A percentile compares a stretch with the other conserved stretches of the same genome.
These are phyloP conservation scores for Phorcus lineatus DNA, from an alignment of 2,888 invertebrate genomes.

Conservation along the genomic window DNA sequence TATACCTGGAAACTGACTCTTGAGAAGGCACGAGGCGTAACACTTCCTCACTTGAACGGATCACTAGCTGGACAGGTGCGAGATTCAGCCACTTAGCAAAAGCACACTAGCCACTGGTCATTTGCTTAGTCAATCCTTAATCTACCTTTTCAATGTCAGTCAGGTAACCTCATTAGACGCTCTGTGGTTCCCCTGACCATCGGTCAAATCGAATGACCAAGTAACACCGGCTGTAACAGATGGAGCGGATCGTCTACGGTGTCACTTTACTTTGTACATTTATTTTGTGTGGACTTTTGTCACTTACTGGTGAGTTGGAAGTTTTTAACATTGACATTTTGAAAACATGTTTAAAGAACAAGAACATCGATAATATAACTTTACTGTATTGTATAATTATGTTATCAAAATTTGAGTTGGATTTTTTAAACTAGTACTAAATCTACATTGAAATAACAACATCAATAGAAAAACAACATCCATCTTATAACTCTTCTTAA, in stretches of 20 bases:
- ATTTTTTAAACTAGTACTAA: too few species aligned
- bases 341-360: too few species aligned
- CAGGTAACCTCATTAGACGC: neutral
- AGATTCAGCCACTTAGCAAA: neutral
- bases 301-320: neutral
- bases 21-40: neutral
- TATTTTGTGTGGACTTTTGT: neutral
- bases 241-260: neutral
- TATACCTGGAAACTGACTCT: too few species aligned
- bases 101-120: neutral
- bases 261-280: neutral
- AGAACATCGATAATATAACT: too few species aligned
- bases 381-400: too few species aligned
- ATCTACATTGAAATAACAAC: too few species aligned
- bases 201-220: neutral
- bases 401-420: too few species aligned
- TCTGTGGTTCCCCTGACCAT: neutral
- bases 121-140: neutral
- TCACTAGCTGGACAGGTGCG: neutral
- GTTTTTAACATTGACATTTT: too few species aligned
- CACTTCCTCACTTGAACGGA: slow-evolving; percentile 4
- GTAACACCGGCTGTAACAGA: neutral
- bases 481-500: too few species aligned
- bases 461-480: too few species aligned
- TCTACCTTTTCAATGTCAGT: neutral